These are phyloP conservation scores for Caenorhabditis wallacei DNA, from an alignment of 2,888 invertebrate species.

Conservation along the genomic window DNA sequence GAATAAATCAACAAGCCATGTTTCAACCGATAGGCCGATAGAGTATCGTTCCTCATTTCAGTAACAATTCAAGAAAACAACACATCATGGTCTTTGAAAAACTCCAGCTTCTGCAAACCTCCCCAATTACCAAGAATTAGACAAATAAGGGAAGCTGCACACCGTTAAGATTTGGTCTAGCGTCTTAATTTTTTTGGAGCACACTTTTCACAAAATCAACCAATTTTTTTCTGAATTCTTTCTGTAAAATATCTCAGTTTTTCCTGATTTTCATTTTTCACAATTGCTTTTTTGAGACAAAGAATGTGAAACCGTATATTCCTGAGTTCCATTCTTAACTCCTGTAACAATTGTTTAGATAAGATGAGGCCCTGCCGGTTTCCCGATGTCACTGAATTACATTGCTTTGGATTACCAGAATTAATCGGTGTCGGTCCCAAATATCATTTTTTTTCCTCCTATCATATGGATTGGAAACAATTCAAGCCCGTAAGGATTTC, in stretches of 20 bases:
- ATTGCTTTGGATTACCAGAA: no score
- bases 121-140: constrained; percentile 44
- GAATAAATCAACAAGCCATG: constrained; percentile 46
- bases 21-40: constrained; percentile 37
- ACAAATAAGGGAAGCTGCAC: constrained; percentile 23
- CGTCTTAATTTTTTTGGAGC: constrained; percentile 25
- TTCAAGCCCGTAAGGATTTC: no score
- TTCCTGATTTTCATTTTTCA: not conserved
- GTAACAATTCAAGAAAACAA: constrained; percentile 58
- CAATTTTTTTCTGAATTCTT: constrained; percentile 5
- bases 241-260: constrained; percentile 17
- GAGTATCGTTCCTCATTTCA: constrained; percentile 15
- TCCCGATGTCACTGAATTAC: no score
- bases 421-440: no score
- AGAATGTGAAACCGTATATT: no score
- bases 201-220: constrained; percentile 28
- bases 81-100: constrained; percentile 52
- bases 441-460: no score
- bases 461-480: no score
- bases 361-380: no score
- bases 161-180: constrained; percentile 32
- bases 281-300: constrained; percentile 8
- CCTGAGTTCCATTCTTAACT: no score
- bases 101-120: constrained; percentile 48
- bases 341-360: no score